Base-by-base conservation (phyloP, 2,888 invertebrate genomes). In the Nemurella pictetii region DNA sequence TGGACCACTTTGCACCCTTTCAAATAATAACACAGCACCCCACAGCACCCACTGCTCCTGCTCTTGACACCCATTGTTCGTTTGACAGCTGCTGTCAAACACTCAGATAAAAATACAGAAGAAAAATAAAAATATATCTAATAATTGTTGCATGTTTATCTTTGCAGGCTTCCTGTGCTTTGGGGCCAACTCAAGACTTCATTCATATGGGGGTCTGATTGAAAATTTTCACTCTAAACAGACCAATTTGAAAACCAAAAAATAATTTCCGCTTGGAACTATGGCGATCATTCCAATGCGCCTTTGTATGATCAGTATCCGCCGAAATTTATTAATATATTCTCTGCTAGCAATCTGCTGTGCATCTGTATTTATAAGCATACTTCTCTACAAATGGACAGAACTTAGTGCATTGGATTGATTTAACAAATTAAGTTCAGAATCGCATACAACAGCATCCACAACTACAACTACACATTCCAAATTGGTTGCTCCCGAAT, bases 281-380 rank as follows among this genome's bases (percentile, higher is more conserved):
- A 75, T 83, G 85, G 36, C 84, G 81, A 74, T 84, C 28, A 84
- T 86, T 30, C 85, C 86, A 84, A 85, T 85, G 32, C 84, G 87
- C 7, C 86, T 86, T 86, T 86, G 85, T 55, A 80, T 86, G 26
- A 86, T 86, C 29, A 86, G 85, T 36, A 85, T 86, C 77, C 85
- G 84, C 81, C 84, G 87, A 32, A 84, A 85, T 74, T 55, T 82
- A 28, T 82, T 75, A 20, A 26, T 86, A 25, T 84, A 80, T 25
- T 27, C 83, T 20, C 72, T 85, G 20, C 15, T 84, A 9, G 72
- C 82, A 3, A 36, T 85, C 7, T 82, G 81, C 36, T 77, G 84
- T 81, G 83, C 83, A 35, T 85, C 85, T 26, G 30, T 74, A 72
- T 72, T 82, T 15, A 82, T 86, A 4, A 85, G 85, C 28, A 35